Evolutionary conservation across 2,888 invertebrate genomes (phyloP), one percentile per base, ranked within the genome.

Genomic region (Napeogenes inachia): DNA sequence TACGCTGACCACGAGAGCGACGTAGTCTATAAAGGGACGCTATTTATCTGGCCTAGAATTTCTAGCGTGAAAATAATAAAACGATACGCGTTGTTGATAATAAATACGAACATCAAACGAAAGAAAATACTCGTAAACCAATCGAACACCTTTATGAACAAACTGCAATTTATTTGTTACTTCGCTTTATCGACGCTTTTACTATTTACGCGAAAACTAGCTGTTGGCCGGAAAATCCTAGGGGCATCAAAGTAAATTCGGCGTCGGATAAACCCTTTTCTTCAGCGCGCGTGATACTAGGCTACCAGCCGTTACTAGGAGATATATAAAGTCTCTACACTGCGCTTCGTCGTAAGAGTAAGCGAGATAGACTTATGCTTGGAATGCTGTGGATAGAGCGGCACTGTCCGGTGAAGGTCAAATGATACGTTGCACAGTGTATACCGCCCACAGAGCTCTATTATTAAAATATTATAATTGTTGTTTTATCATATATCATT

Each of bases 181-280:
- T 54, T 55, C 13, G 38, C 21, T 54, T 55, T 54, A 59, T 55
- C 45, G 55, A 50, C 46, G 45, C 35, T 62, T 65, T 68, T 69
- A 74, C 30, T 30, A 69, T 73, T 79, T 75, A 77, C 74, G 73
- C 72, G 85, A 80, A 82, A 88, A 83, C 78, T 77, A 74, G 72
- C 76, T 77, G 75, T 76, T 69, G 74, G 77, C 84, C 82, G 89
- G 89, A 89, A 90, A 90, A 86, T 85, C 83, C 81, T 84, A 83
- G 85, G 78, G 80, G 81, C 82, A 81, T 77, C 78, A 82, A 82
- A 82, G 87, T 82, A 85, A 50, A 81, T 75, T 78, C 81, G 77
- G 84, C 89, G 87, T 89, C 90, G 89, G 90, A 89, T 90, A 90
- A 90, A 90, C 90, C 89, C 90, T 90, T 89, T 90, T 90, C 90